A percentile compares a stretch with the other conserved stretches of the same genome.
Conservation (phyloP, 2,888 invertebrate species). For the Neria commutata region DNA sequence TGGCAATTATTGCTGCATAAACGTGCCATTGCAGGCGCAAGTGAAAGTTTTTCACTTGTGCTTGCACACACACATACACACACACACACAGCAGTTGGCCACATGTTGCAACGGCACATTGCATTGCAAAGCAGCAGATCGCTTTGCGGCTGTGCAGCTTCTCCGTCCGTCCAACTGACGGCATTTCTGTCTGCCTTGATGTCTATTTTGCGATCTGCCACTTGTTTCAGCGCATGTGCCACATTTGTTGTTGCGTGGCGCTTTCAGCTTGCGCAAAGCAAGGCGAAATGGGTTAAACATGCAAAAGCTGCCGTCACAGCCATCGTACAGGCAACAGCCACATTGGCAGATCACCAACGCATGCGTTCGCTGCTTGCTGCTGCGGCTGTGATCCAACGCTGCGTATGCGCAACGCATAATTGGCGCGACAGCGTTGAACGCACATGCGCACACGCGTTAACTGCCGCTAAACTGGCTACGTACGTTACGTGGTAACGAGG, state of each 20-base stretch:
- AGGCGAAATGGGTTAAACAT: slow-evolving; percentile 49
- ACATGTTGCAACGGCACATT: slow-evolving; percentile 27
- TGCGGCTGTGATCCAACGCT: slow-evolving; percentile 29
- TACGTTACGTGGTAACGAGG: not conserved
- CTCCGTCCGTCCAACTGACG: not conserved
- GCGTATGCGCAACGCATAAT: slow-evolving; percentile 44
- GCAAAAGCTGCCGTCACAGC: slow-evolving; percentile 26
- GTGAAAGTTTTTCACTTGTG: slow-evolving; percentile 53
- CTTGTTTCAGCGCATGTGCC: not conserved
- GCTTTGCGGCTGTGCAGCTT: no score
- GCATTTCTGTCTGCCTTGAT: not conserved
- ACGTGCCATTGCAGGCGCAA: slow-evolving; percentile 21
- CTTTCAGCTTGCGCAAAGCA: slow-evolving; percentile 28
- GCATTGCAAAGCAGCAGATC: not conserved
- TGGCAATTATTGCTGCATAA: no score
- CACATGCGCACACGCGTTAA: slow-evolving; percentile 13
- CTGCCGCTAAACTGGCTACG: slow-evolving; percentile 19
- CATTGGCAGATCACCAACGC: slow-evolving; percentile 15
- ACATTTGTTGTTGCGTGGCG: not conserved
- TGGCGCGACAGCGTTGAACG: slow-evolving; percentile 19
- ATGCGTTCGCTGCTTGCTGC: slow-evolving; percentile 11
- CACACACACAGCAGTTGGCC: no score
- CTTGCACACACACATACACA: no score
- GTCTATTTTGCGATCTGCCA: not conserved
- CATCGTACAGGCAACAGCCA: not conserved